Evolutionary conservation across 2,797 vertebrate species (phyloP).

Genomic region (Melanotaenia pygmaea): DNA sequence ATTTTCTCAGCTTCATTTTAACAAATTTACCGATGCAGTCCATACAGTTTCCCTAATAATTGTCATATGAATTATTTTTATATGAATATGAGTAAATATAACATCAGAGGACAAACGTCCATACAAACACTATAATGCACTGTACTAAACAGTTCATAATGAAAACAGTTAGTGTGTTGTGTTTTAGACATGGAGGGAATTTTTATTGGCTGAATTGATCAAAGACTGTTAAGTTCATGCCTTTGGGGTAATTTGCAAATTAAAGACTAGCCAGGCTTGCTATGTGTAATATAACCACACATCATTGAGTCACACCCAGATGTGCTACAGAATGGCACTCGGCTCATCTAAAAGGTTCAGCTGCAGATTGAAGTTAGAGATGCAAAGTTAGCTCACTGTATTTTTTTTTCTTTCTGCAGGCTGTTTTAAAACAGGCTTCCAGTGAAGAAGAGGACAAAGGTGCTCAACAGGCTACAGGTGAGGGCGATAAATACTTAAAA

Average conservation of each 20-base stretch:
- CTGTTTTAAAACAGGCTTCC: slow-evolving; percentile 72
- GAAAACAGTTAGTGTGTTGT: neutral
- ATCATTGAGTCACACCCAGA: slow-evolving; percentile 59
- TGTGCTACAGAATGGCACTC: slow-evolving; percentile 31
- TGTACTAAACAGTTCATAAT: slow-evolving; percentile 1
- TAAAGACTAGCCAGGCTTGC: slow-evolving; percentile 39
- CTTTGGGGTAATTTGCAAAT: slow-evolving; percentile 59
- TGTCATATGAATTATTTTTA: neutral
- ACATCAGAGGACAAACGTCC: neutral
- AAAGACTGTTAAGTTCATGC: slow-evolving; percentile 45
- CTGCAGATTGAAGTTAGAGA: slow-evolving; percentile 29
- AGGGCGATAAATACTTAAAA: slow-evolving; percentile 18
- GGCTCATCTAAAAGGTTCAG: slow-evolving; percentile 38
- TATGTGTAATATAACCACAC: slow-evolving; percentile 62
- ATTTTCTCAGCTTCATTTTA: neutral
- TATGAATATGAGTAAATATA: neutral
- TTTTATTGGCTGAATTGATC: slow-evolving; percentile 35
- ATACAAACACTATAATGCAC: neutral
- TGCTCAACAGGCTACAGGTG: slow-evolving; percentile 72
- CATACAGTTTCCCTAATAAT: neutral
- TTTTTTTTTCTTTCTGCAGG: slow-evolving; percentile 68
- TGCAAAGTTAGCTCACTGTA: slow-evolving; percentile 34
- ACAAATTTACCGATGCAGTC: neutral
- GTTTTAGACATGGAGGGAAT: slow-evolving; percentile 14
- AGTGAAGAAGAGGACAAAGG: slow-evolving; percentile 60